Base-by-base conservation (phyloP, 2,888 invertebrate genomes). In the Apodemia hepburni region DNA sequence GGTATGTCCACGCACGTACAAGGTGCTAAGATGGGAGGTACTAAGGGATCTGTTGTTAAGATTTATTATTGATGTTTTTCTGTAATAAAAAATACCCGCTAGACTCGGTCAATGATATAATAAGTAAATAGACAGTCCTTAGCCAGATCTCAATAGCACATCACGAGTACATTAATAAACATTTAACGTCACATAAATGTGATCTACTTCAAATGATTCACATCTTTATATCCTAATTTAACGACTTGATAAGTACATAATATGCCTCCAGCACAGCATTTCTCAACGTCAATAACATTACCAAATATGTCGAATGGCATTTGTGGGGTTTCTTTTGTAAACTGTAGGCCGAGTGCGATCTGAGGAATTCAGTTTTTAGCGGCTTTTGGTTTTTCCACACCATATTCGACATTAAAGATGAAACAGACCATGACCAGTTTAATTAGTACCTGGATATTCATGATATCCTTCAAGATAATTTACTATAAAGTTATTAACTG, bases 391-490 rank as follows among this genome's bases (percentile, higher is more conserved):
- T 74, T 77, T 74, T 77, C 78, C 70, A 73, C 74, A 71, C 84
- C 81, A 74, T 87, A 84, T 81, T 79, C 73, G 79, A 79, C 72
- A 15, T 15, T 42, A 70, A 65, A 76, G 80, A 81, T 79, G 75
- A 75, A 75, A 76, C 74, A 64, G 69, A 74, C 75, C 79, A 75
- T 76, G 77, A 74, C 77, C 76, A 73, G 78, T 81, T 80, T 80
- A 84, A 85, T 83, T 81, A 81, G 84, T 84, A 81, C 80, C 84
- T 85, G 82, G 76, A 75, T 69, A 77, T 78, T 80, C 73, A 75
- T 77, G 54, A 27, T 27, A 54, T 27, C 54, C 54, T 54, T 54
- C 54, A 15, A 54, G 12, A 27, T 54, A 68, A 67, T 69, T 72
- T 69, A 60, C 71, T 75, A 88, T 87, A 77, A 82, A 87, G 87